Conservation (phyloP, 2,113 vertebrate genomes). For the Corydoras sp. region DNA sequence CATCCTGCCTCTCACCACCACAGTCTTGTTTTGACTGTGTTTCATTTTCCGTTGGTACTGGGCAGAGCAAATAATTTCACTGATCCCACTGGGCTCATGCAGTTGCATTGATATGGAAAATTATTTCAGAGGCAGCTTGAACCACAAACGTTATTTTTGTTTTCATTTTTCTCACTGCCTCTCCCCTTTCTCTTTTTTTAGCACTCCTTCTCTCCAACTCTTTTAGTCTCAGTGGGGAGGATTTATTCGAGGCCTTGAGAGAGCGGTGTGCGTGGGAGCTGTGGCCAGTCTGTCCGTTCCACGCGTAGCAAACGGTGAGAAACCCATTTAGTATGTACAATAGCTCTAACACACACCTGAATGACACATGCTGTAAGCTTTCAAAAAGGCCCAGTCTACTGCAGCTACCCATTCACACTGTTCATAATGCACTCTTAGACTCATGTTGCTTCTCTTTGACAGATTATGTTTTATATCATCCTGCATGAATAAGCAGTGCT, state of each 20-base stretch:
- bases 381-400: conserved; percentile 34
- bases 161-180: conserved; percentile 24
- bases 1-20: conserved; percentile 27
- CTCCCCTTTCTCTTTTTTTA: conserved; percentile 11
- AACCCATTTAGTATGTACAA: conserved; percentile 47
- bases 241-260: conserved; percentile 42
- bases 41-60: conserved; percentile 44
- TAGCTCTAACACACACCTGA: conserved; percentile 43
- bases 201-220: conserved; percentile 29
- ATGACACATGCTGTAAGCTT: conserved; percentile 40
- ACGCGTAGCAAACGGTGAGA: conserved; percentile 41
- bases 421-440: conserved; percentile 35
- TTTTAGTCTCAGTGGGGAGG: conserved; percentile 37
- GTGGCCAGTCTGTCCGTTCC: conserved; percentile 40
- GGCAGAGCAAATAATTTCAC: conserved; percentile 41
- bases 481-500: conserved; percentile 34
- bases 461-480: conserved; percentile 49
- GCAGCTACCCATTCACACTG: conserved; percentile 38
- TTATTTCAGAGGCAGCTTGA: conserved; percentile 50
- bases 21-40: conserved; percentile 37
- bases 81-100: conserved; percentile 50
- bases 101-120: conserved; percentile 53
- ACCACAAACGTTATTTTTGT: conserved; percentile 49
- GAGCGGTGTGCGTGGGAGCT: conserved; percentile 34
- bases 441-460: conserved; percentile 40